A percentile compares a stretch with the other conserved stretches of the same genome.
Evolutionary conservation across 2,888 invertebrate species (phyloP).

Genomic region (Brenthis ino): DNA sequence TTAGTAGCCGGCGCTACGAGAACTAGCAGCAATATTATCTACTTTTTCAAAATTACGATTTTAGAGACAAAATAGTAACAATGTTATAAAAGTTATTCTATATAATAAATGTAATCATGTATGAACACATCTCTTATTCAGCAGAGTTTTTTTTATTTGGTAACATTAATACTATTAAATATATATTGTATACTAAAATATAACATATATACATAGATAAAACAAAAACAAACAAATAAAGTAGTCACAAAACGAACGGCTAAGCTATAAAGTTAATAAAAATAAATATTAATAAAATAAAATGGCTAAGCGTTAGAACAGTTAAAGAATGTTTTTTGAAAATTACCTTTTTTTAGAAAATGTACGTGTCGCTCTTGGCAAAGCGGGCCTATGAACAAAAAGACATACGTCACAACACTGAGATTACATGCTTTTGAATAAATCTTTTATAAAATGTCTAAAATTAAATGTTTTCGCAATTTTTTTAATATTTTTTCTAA

Average conservation of each 20-base stretch:
- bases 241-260: constrained; percentile 8
- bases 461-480: background rate
- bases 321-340: constrained; percentile 54
- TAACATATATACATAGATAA: background rate
- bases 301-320: constrained; percentile 42
- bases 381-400: constrained; percentile 88
- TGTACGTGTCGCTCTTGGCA: constrained; percentile 93
- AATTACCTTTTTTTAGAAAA: constrained; percentile 86
- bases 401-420: constrained; percentile 75
- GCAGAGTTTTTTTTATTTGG: constrained; percentile 20
- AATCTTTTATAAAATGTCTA: background rate
- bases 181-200: background rate
- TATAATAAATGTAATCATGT: background rate
- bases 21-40: too few relatives aligned
- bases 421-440: constrained; percentile 54
- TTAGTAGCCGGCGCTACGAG: too few relatives aligned
- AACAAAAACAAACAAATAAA: background rate
- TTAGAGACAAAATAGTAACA: too few relatives aligned
- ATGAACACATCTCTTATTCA: constrained; percentile 21
- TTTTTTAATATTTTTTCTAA: too few relatives aligned
- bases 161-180: background rate
- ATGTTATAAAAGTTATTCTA: too few relatives aligned
- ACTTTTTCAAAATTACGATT: too few relatives aligned
- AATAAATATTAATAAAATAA: constrained; percentile 18
- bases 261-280: constrained; percentile 31